Percentiles rank a stretch among this genome's conserved stretches.
These are phyloP conservation scores for Gallinago nigripennis DNA, from an alignment of 2,797 vertebrate genomes.

Conservation along the genomic window DNA sequence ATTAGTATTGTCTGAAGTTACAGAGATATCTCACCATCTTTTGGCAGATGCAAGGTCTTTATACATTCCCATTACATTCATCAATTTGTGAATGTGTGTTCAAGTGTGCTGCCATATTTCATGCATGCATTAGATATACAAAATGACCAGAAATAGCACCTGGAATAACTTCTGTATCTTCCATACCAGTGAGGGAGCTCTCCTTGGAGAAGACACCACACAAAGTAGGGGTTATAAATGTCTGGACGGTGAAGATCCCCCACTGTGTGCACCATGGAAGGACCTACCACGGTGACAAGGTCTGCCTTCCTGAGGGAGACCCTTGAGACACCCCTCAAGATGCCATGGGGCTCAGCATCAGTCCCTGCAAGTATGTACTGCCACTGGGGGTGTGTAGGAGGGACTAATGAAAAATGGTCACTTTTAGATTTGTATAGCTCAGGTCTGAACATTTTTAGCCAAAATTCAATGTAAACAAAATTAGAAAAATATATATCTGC, in stretches of 20 bases:
- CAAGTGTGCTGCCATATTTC: background rate
- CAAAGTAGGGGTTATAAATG: background rate
- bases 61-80: background rate
- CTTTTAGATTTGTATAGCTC: background rate
- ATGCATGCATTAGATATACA: background rate
- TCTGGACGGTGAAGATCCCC: background rate
- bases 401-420: background rate
- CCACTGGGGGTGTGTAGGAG: background rate
- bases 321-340: background rate
- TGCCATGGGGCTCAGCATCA: background rate
- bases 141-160: background rate
- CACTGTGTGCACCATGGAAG: background rate
- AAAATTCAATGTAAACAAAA: background rate
- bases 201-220: background rate
- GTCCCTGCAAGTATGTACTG: background rate
- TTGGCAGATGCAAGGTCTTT: background rate
- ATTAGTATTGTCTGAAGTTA: background rate
- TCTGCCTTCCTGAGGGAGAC: background rate
- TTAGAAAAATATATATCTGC: background rate
- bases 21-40: background rate
- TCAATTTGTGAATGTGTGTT: background rate
- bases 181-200: background rate
- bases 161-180: background rate
- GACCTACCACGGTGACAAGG: background rate
- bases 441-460: background rate